phyloP scores from a whole-genome alignment of 23 tunicate genomes.

The Halocynthia roretzi region DNA sequence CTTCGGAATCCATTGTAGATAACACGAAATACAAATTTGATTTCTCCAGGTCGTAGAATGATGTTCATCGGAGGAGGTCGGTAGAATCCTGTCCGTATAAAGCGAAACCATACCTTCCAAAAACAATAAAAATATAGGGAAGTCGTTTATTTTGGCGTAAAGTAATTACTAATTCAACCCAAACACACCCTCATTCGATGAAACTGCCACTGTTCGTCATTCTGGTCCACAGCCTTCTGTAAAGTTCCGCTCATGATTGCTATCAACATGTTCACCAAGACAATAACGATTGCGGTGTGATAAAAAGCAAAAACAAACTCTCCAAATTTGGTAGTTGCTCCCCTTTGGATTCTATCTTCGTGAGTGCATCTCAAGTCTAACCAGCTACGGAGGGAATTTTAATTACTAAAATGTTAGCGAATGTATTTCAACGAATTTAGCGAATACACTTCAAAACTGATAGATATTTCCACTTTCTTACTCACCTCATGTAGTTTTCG shows the following conservation, averaged over 20 bases:
- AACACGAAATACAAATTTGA: not conserved
- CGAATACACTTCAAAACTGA: no score
- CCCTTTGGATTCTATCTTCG: not conserved
- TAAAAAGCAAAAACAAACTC: slow-evolving; percentile 15
- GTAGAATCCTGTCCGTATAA: slow-evolving; percentile 22
- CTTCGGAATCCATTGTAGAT: not conserved
- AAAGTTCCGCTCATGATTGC: slow-evolving; percentile 26
- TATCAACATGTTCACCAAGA: slow-evolving; percentile 19
- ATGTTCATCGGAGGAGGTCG: slow-evolving; percentile 31
- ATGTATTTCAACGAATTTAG: no score
- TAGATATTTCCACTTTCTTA: no score
- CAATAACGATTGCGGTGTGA: slow-evolving; percentile 20
- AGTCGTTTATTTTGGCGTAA: not conserved
- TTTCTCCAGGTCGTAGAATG: slow-evolving; percentile 13
- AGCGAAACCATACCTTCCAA: slow-evolving; percentile 19
- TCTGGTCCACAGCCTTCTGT: slow-evolving; percentile 19
- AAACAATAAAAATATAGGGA: not conserved
- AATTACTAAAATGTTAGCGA: no score
- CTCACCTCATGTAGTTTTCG: slow-evolving; percentile 7
- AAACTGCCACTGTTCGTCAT: slow-evolving; percentile 25
- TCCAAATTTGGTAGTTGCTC: not conserved
- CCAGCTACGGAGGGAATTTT: not conserved
- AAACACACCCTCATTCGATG: slow-evolving; percentile 16
- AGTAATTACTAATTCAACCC: no score
- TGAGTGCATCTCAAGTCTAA: not conserved